phyloP scores from a whole-genome alignment of 2,113 vertebrate species.

The rat (Rattus norvegicus) region GRCr8 NC_086037.1:58250501-58251000 shows the following conservation, averaged over 20 bases:
- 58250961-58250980: conserved; percentile 32
- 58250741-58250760: background rate
- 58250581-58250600: background rate
- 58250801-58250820: background rate
- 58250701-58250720: background rate
- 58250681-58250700: background rate
- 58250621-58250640: background rate
- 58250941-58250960: conserved; percentile 60
- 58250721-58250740: background rate
- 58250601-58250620: background rate
- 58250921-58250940: conserved; percentile 57
- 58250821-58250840: background rate
- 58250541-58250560: conserved; percentile 16
- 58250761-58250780: background rate
- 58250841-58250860: background rate
- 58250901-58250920: conserved; percentile 46
- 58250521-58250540: background rate
- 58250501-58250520: background rate
- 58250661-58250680: background rate
- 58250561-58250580: background rate
- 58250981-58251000: conserved; percentile 72
- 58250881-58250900: conserved; percentile 22
- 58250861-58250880: conserved; percentile 19
- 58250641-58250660: conserved; percentile 15
- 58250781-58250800: background rate